Evolutionary conservation across 92 coral and sea anemone species (phyloP).

Genomic region (Parazoanthus atlanticus): DNA sequence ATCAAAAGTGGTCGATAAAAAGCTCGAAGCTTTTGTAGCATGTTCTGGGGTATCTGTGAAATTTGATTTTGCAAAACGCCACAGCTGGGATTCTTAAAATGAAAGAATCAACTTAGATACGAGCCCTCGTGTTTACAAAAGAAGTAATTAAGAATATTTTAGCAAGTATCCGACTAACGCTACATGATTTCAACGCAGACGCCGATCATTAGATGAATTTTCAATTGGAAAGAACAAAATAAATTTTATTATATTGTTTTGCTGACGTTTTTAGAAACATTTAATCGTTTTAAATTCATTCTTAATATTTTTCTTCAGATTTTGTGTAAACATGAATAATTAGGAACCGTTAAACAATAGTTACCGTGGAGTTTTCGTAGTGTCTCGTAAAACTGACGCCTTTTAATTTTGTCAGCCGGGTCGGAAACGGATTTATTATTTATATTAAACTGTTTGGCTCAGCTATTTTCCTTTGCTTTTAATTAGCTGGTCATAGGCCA

Average conservation of each 20-base stretch:
- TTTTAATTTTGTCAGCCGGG: background rate
- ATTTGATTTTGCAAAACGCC: background rate
- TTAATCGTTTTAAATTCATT: too few species aligned
- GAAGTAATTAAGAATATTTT: background rate
- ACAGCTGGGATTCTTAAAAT: background rate
- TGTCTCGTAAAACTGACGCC: background rate
- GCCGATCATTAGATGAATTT: background rate
- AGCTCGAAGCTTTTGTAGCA: background rate
- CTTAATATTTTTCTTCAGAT: background rate
- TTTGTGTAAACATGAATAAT: background rate
- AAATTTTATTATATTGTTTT: background rate
- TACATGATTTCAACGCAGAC: background rate
- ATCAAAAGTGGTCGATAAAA: too few species aligned
- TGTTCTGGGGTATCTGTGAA: background rate
- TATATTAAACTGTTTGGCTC: background rate
- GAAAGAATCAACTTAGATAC: background rate
- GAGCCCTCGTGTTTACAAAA: background rate
- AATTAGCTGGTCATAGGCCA: slow-evolving; percentile 11
- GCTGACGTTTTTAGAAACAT: background rate
- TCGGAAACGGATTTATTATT: slow-evolving; percentile 3
- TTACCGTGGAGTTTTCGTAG: background rate
- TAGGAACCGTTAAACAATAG: background rate
- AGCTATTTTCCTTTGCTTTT: background rate
- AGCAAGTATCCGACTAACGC: background rate
- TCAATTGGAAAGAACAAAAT: too few species aligned